These are phyloP conservation scores for Desmophyllum pertusum DNA, from an alignment of 92 coral and sea anemone species.

Conservation along the genomic window DNA sequence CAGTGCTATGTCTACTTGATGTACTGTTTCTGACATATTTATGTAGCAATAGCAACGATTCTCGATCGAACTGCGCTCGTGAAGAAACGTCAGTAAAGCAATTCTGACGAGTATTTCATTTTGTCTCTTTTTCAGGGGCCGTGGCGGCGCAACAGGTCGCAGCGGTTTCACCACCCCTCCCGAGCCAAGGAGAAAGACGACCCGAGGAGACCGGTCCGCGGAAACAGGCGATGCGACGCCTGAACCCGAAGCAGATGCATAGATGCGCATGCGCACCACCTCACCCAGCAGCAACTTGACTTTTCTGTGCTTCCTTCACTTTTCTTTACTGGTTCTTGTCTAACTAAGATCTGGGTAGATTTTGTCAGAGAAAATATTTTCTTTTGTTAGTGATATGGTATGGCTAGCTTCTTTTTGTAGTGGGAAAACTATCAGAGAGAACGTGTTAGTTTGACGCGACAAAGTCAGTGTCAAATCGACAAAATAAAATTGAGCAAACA, in stretches of 20 bases:
- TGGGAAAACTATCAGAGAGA: background rate
- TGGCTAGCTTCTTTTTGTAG: conserved; percentile 2
- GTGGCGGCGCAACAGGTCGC: conserved; percentile 77
- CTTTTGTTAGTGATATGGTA: background rate
- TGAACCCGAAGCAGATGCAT: conserved; percentile 32
- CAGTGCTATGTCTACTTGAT: no score
- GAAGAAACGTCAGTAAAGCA: background rate
- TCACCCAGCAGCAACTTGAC: conserved; percentile 14
- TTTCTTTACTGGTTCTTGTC: conserved; percentile 9
- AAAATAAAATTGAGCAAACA: background rate
- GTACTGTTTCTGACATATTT: no score
- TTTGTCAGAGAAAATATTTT: background rate
- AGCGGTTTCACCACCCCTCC: conserved; percentile 98
- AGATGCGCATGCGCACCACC: background rate
- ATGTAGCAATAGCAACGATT: no score
- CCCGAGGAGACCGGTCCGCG: conserved; percentile 26
- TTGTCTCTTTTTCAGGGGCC: conserved; percentile 54
- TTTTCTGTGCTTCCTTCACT: background rate
- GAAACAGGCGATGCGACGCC: conserved; percentile 30
- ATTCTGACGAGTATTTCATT: background rate
- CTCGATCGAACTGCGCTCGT: no score
- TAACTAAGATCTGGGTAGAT: background rate
- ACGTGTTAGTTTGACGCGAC: background rate
- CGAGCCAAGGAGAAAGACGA: conserved; percentile 70
- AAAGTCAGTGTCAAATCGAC: background rate